Evolutionary conservation across 2,888 invertebrate genomes (phyloP).

Genomic region (Sicus ferrugineus): DNA sequence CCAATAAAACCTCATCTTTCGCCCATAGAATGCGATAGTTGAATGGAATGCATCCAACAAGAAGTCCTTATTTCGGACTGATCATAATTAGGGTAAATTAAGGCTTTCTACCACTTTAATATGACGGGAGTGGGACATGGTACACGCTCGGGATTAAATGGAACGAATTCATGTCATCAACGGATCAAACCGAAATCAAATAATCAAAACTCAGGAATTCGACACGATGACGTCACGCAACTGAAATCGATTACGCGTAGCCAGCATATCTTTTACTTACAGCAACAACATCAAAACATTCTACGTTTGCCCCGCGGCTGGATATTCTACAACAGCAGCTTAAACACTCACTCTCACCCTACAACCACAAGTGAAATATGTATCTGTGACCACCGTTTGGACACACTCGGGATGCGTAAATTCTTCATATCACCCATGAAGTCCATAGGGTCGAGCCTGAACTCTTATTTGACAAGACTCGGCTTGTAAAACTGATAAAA

Average conservation of each 20-base stretch:
- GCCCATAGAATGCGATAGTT: too few relatives aligned
- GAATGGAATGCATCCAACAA: too few relatives aligned
- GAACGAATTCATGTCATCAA: constrained; percentile 28
- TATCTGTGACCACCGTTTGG: not conserved
- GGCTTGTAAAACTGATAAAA: constrained; percentile 2
- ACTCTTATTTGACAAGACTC: constrained; percentile 23
- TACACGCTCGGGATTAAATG: constrained; percentile 25
- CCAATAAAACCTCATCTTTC: too few relatives aligned
- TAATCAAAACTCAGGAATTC: constrained; percentile 55
- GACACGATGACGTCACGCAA: constrained; percentile 63
- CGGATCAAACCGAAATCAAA: constrained; percentile 29
- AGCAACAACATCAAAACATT: constrained; percentile 2
- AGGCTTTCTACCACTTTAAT: constrained; percentile 42
- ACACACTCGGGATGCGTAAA: constrained; percentile 10
- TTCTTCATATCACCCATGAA: not conserved
- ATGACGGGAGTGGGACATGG: constrained; percentile 27
- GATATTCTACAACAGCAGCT: too few relatives aligned
- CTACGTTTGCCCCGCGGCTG: constrained; percentile 11
- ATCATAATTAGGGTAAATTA: too few relatives aligned
- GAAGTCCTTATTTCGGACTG: too few relatives aligned
- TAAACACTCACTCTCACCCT: not conserved
- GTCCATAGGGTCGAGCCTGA: constrained; percentile 7
- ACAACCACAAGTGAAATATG: not conserved
- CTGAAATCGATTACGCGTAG: constrained; percentile 57
- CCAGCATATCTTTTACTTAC: constrained; percentile 20